Evolutionary conservation across 2,113 vertebrate genomes (phyloP).

Genomic region (Oncorhynchus nerka): DNA sequence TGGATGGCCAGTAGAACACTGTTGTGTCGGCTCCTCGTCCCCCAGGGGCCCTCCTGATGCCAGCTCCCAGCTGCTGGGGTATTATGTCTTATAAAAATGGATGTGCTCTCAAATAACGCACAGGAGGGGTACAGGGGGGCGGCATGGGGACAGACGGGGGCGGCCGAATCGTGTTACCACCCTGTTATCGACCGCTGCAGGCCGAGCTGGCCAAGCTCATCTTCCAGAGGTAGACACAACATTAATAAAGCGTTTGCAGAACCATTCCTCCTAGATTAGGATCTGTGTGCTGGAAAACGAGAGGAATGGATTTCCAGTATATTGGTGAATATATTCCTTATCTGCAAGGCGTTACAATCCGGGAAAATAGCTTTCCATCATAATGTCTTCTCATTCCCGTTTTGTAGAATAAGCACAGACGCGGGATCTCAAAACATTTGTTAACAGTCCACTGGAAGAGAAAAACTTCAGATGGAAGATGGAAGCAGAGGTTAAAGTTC

Average conservation of each 20-base stretch:
- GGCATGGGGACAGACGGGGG: background rate
- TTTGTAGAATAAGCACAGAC: constrained; percentile 37
- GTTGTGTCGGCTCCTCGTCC: background rate
- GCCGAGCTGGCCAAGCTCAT: constrained; percentile 8
- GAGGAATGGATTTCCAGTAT: constrained; percentile 34
- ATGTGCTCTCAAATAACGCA: constrained; percentile 48
- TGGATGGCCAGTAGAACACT: background rate
- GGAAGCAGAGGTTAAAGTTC: no score
- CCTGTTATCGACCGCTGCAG: constrained; percentile 46
- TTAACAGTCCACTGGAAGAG: constrained; percentile 48
- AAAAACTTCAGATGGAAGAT: constrained; percentile 44
- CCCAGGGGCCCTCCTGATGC: background rate
- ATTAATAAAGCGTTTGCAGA: constrained; percentile 35
- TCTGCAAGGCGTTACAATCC: constrained; percentile 41
- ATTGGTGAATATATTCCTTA: constrained; percentile 25
- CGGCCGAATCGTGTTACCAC: constrained; percentile 20
- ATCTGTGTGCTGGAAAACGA: constrained; percentile 25
- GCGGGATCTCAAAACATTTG: constrained; percentile 46
- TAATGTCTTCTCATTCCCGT: background rate
- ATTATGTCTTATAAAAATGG: constrained; percentile 42
- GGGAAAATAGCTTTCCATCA: constrained; percentile 27
- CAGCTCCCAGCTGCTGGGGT: constrained; percentile 22
- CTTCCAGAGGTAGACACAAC: constrained; percentile 36
- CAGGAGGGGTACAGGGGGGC: constrained; percentile 24
- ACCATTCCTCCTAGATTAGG: constrained; percentile 33